A percentile compares a stretch with the other conserved stretches of the same genome.
Conservation (phyloP, 2,797 vertebrate genomes). For the Hafferia zeledoni region DNA sequence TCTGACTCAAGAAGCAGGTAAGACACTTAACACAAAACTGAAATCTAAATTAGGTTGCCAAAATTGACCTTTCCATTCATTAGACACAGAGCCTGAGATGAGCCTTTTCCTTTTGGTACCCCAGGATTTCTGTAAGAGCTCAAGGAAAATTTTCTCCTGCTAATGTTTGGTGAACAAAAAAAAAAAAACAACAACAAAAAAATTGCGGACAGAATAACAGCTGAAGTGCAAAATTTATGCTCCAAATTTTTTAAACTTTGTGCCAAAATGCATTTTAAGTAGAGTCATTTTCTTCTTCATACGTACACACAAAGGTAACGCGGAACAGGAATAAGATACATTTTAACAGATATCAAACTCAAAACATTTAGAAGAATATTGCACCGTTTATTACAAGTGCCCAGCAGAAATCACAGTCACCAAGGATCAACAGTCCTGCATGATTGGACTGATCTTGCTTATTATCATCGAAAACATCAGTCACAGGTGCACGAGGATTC, state of each 20-base stretch:
- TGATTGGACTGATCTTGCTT: fast-evolving
- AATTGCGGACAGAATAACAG: neutral
- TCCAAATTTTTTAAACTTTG: neutral
- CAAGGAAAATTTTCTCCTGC: neutral
- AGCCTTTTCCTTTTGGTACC: neutral
- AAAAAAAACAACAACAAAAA: neutral
- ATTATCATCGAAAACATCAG: neutral
- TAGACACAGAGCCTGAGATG: neutral
- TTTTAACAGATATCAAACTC: neutral
- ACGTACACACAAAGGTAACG: neutral
- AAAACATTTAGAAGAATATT: neutral
- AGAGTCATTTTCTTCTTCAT: neutral
- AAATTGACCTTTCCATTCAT: neutral
- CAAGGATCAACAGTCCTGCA: neutral
- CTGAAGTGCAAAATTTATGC: neutral
- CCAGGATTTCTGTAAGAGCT: neutral
- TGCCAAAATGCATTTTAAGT: neutral
- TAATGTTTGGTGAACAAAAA: neutral
- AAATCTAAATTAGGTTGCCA: neutral
- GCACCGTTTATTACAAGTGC: neutral
- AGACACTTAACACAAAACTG: neutral
- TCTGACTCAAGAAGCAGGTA: neutral
- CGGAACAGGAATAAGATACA: neutral
- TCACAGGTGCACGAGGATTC: neutral
- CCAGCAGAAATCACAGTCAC: neutral